Evolutionary conservation across 2,113 vertebrate genomes (phyloP).

Genomic region (Tauraco erythrolophus): DNA sequence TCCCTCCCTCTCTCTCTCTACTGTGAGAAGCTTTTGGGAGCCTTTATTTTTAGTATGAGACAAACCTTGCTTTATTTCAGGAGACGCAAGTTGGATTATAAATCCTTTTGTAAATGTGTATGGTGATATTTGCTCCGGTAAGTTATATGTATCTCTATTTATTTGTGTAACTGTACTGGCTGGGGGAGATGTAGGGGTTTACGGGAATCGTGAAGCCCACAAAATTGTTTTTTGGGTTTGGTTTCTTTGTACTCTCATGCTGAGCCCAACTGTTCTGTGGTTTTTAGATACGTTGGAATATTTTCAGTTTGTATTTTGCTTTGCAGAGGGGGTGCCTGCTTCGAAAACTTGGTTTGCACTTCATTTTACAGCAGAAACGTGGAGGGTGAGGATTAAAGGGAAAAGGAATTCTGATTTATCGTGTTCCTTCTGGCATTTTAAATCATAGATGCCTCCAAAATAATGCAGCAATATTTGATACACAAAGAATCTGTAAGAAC

Average conservation of each 20-base stretch:
- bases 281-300: background rate
- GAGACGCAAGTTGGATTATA: slow-evolving; percentile 83
- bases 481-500: background rate
- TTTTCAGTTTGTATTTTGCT: slow-evolving; percentile 37
- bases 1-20: background rate
- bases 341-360: slow-evolving; percentile 73
- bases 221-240: slow-evolving; percentile 50
- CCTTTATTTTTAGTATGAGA: slow-evolving; percentile 85
- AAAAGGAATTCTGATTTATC: background rate
- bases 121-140: slow-evolving; percentile 96
- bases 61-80: slow-evolving; percentile 80
- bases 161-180: background rate
- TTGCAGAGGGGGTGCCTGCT: slow-evolving; percentile 50
- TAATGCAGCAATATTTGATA: background rate
- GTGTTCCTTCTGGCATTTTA: background rate
- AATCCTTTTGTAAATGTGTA: slow-evolving; percentile 92
- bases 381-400: background rate
- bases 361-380: slow-evolving; percentile 59
- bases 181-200: background rate
- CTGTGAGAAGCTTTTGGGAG: slow-evolving; percentile 74
- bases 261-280: slow-evolving; percentile 24
- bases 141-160: slow-evolving; percentile 72
- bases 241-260: slow-evolving; percentile 36
- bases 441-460: slow-evolving; percentile 12
- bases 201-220: slow-evolving; percentile 4